Evolutionary conservation across 2,113 vertebrate species (phyloP).

Genomic region (Callospermophilus lateralis): DNA sequence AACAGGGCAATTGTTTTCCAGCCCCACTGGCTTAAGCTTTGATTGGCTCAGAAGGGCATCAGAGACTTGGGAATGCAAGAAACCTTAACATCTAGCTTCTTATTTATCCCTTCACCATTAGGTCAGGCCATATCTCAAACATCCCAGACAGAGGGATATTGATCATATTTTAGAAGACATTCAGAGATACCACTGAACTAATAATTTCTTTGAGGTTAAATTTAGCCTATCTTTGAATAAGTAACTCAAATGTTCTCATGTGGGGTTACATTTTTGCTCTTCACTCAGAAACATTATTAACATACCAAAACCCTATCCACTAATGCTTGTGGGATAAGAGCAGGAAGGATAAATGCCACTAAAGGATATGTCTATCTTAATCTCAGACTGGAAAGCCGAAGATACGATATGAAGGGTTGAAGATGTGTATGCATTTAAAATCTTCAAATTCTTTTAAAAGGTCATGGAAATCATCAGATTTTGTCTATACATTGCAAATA

Average conservation of each 20-base stretch:
- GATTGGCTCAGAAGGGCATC: constrained; percentile 46
- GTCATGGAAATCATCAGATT: constrained; percentile 5
- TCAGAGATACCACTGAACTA: constrained; percentile 71
- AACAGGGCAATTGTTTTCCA: constrained; percentile 40
- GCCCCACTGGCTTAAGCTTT: background rate
- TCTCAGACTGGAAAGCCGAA: constrained; percentile 52
- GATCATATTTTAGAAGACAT: constrained; percentile 78
- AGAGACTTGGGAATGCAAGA: constrained; percentile 62
- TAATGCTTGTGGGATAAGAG: constrained; percentile 52
- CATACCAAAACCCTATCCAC: constrained; percentile 58
- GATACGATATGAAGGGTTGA: constrained; percentile 51
- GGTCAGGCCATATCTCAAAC: constrained; percentile 62
- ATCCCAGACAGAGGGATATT: constrained; percentile 63
- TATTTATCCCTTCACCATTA: constrained; percentile 54
- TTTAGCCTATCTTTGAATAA: constrained; percentile 73
- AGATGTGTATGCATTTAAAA: constrained; percentile 54
- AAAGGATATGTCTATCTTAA: constrained; percentile 66
- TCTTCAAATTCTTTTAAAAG: constrained; percentile 68
- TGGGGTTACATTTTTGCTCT: constrained; percentile 57
- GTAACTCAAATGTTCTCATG: constrained; percentile 57
- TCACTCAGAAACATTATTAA: constrained; percentile 62
- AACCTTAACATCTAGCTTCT: constrained; percentile 59
- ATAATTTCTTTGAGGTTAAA: constrained; percentile 77
- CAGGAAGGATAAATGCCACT: constrained; percentile 44
- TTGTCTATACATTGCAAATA: constrained; percentile 15